Evolutionary conservation across 2,113 vertebrate genomes (phyloP).

Genomic region (Catharus minimus): DNA sequence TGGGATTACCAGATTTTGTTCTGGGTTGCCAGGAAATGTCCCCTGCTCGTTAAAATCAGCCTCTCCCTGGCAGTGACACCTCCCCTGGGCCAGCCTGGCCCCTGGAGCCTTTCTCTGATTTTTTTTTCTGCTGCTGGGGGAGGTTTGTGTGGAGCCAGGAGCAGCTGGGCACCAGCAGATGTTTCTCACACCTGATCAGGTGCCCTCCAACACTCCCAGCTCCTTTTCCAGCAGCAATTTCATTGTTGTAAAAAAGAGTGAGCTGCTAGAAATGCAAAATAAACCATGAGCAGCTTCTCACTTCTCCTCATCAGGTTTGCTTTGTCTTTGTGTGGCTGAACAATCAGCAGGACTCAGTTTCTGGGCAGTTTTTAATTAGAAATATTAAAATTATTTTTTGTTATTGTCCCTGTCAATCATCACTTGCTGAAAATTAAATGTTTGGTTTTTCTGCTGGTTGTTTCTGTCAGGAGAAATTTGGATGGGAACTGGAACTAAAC

Average conservation of each 20-base stretch:
- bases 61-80: not conserved
- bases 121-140: not conserved
- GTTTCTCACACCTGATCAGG: not conserved
- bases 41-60: not conserved
- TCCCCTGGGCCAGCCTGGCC: not conserved
- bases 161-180: not conserved
- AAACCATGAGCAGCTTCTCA: fast-evolving
- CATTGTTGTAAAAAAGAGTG: fast-evolving
- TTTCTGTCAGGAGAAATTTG: not conserved
- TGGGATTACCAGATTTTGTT: not conserved
- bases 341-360: not conserved
- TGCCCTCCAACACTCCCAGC: not conserved
- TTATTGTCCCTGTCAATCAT: not conserved
- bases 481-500: not conserved
- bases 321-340: not conserved
- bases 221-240: not conserved
- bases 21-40: not conserved
- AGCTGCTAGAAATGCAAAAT: not conserved
- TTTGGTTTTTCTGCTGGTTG: not conserved
- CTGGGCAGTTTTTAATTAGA: not conserved
- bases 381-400: not conserved
- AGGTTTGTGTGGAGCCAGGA: not conserved
- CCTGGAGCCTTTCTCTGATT: not conserved
- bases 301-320: not conserved
- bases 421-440: not conserved